phyloP scores from a whole-genome alignment of 2,113 vertebrate genomes.

The Camelus bactrianus region DNA sequence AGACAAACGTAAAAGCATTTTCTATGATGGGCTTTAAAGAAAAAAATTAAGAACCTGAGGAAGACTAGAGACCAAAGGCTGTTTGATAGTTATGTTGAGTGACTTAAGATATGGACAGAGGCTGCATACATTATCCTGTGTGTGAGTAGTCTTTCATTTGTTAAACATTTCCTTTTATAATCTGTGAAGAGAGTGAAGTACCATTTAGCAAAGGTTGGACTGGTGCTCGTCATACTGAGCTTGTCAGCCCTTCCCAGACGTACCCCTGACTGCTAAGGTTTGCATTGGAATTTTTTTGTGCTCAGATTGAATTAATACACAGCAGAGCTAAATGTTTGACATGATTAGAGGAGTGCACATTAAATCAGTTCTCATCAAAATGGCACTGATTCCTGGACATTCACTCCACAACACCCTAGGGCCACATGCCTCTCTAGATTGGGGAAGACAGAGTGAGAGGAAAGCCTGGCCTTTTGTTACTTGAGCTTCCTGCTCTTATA shows the following conservation, averaged over 20 bases:
- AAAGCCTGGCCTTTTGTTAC: not conserved
- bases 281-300: slow-evolving; percentile 44
- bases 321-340: slow-evolving; percentile 23
- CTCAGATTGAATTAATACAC: slow-evolving; percentile 35
- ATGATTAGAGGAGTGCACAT: slow-evolving; percentile 31
- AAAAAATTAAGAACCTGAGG: not conserved
- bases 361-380: slow-evolving; percentile 19
- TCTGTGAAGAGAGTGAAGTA: not conserved
- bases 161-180: slow-evolving; percentile 72
- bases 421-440: not conserved
- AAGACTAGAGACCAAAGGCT: slow-evolving; percentile 46
- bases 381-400: not conserved
- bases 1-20: not conserved
- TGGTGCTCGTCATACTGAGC: not conserved
- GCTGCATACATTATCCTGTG: slow-evolving; percentile 37
- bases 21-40: slow-evolving; percentile 38
- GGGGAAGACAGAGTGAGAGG: not conserved
- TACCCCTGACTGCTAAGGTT: slow-evolving; percentile 26
- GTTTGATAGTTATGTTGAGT: slow-evolving; percentile 54
- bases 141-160: slow-evolving; percentile 39
- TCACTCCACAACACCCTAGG: not conserved
- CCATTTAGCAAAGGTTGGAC: slow-evolving; percentile 54
- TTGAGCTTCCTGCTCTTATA: not conserved
- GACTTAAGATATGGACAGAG: slow-evolving; percentile 75
- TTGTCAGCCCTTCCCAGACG: slow-evolving; percentile 27